These are phyloP conservation scores for Clepsis dumicolana DNA, from an alignment of 2,888 invertebrate genomes.

Conservation along the genomic window DNA sequence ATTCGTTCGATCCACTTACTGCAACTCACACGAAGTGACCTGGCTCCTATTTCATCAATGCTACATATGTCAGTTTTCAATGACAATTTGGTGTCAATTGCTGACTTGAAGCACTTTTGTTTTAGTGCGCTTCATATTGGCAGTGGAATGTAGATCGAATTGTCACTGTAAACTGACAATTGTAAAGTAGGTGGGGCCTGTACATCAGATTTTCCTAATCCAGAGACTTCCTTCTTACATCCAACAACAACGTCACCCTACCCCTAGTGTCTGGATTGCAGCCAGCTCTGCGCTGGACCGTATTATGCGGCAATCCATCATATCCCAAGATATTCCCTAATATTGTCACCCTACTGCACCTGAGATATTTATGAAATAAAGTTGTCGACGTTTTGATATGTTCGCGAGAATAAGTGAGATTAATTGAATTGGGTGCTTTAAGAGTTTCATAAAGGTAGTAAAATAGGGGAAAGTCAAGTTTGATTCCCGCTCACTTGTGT, in stretches of 20 bases:
- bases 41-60: too few species aligned
- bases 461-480: not conserved
- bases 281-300: conserved; percentile 34
- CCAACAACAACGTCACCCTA: not conserved
- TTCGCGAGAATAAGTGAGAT: conserved; percentile 11
- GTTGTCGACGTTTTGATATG: conserved; percentile 12
- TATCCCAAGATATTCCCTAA: conserved; percentile 17
- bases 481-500: not conserved
- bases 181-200: too few species aligned
- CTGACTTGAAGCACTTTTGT: too few species aligned
- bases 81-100: too few species aligned
- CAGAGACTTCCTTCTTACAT: not conserved
- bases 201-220: not conserved
- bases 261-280: conserved; percentile 17
- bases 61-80: too few species aligned
- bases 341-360: conserved; percentile 33
- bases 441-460: not conserved
- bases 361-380: conserved; percentile 20
- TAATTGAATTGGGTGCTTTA: conserved; percentile 17
- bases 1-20: too few species aligned
- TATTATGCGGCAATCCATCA: conserved; percentile 32
- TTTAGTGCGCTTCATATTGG: too few species aligned
- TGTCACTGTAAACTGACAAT: too few species aligned
- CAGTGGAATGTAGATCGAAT: too few species aligned
- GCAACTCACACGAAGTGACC: too few species aligned